These are phyloP conservation scores for Chymomyza amoena DNA, from an alignment of 2,888 invertebrate species.

Conservation along the genomic window DNA sequence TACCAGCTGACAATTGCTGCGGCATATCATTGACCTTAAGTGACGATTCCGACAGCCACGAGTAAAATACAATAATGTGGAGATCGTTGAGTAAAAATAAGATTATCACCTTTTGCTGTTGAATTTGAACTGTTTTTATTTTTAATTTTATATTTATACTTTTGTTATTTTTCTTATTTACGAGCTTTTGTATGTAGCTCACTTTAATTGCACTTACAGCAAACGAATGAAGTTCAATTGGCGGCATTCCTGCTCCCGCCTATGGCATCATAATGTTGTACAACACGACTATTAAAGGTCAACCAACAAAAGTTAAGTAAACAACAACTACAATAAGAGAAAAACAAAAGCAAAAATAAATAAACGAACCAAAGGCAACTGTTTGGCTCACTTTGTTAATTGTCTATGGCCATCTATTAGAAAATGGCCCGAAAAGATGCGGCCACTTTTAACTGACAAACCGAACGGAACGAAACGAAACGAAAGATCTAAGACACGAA, in stretches of 20 bases:
- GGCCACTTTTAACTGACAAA: constrained; percentile 1
- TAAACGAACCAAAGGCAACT: constrained; percentile 27
- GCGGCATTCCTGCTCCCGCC: constrained; percentile 38
- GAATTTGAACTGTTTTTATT: not conserved
- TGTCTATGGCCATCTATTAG: constrained; percentile 40
- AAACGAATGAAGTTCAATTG: constrained; percentile 54
- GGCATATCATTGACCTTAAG: constrained; percentile 64
- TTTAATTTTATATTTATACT: not conserved
- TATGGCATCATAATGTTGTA: constrained; percentile 56
- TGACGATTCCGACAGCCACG: constrained; percentile 33
- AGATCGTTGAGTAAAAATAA: constrained; percentile 38
- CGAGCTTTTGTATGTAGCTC: constrained; percentile 13
- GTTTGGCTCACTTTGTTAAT: constrained; percentile 52
- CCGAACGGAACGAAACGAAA: constrained; percentile 4
- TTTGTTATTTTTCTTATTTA: not conserved
- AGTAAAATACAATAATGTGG: constrained; percentile 29
- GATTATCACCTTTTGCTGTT: constrained; percentile 47
- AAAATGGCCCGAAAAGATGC: constrained; percentile 45
- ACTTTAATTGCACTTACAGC: constrained; percentile 61
- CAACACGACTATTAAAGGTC: constrained; percentile 61
- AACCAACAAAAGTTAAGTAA: constrained; percentile 47
- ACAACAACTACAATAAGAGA: constrained; percentile 18
- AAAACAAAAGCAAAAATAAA: constrained; percentile 25
- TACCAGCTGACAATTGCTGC: constrained; percentile 8
- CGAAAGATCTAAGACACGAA: constrained; percentile 69